Base-by-base conservation (phyloP, 1,140 invertebrate genomes). In the Hycleus phaleratus region DNA sequence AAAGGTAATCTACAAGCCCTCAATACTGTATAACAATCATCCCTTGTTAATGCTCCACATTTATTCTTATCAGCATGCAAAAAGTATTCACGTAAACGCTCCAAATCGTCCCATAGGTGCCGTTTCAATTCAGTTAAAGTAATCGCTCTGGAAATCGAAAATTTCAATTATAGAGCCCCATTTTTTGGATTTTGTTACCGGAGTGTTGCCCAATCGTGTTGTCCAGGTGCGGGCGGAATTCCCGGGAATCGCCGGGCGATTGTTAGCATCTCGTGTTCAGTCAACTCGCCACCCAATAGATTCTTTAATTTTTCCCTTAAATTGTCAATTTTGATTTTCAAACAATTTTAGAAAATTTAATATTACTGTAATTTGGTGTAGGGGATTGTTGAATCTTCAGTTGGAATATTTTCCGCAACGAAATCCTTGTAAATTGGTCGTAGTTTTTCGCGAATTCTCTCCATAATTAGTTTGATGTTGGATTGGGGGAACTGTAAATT, bases 221-320 rank as follows among this genome's bases (percentile, higher is more conserved):
- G 43, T 18, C 18, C 38, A 4, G 11, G 3, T 10, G 2, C 9
- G 2, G 26, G 25, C 1, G 45, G 47, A 45, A 32, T 46, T 38
- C 10, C 18, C 52, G 2, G 52, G 26, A 52, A 58, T 26, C 38
- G 25, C 3, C 32, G 32, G n/a, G 38, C 82, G 3, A 90, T 72
- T 5, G 87, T 88, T 7, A 90, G 75, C 60, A 88, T 85, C 76
- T 91, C 88, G 46, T 91, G 88, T 62, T 89, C 85, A 1, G 81
- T 82, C 69, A 90, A 83, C 49, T 82, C 76, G 47, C 84, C 80
- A 38, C 80, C 82, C 68, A 87, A 67, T 8, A 75, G 61, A 47
- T 46, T 49, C 47, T 68, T 70, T 44, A 74, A 47, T 57, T 72
- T 70, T 10, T 54, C 40, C 40, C 65, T 68, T 32, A 46, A 58